These are phyloP conservation scores for Agapornis roseicollis DNA, from an alignment of 2,113 vertebrate genomes.

Conservation along the genomic window DNA sequence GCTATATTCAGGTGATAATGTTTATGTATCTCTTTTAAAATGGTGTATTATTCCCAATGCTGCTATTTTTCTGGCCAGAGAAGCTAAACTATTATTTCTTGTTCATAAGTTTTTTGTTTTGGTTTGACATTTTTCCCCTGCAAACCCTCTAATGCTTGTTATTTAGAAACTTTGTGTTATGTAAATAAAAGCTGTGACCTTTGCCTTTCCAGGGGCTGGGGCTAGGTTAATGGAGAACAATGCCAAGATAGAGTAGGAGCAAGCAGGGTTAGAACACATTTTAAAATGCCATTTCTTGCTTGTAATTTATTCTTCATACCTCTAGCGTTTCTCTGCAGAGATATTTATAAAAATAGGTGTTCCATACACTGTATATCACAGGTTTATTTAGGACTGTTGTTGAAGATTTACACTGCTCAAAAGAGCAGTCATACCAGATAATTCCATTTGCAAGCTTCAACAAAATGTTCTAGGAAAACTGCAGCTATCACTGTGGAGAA, in stretches of 20 bases:
- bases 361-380: slow-evolving; percentile 10
- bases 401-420: slow-evolving; percentile 56
- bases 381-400: slow-evolving; percentile 44
- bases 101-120: neutral
- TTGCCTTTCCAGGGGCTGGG: neutral
- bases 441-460: slow-evolving; percentile 55
- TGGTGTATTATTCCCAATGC: neutral
- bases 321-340: neutral
- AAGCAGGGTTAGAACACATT: neutral
- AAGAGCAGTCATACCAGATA: slow-evolving; percentile 51
- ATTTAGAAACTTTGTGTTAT: neutral
- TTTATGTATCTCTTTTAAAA: neutral
- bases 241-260: neutral
- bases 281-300: neutral
- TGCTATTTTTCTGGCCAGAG: neutral
- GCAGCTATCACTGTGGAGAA: neutral
- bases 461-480: slow-evolving; percentile 11
- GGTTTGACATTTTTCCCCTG: neutral
- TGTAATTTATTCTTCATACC: slow-evolving; percentile 36
- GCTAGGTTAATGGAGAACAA: neutral
- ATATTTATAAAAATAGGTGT: slow-evolving; percentile 52
- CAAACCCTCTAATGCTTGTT: neutral
- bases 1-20: neutral
- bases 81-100: slow-evolving; percentile 8
- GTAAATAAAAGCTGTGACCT: slow-evolving; percentile 13